Conservation (phyloP, 37 sponge, comb jelly and placozoan genomes). For the Chondrilla cf. caribensis region DNA sequence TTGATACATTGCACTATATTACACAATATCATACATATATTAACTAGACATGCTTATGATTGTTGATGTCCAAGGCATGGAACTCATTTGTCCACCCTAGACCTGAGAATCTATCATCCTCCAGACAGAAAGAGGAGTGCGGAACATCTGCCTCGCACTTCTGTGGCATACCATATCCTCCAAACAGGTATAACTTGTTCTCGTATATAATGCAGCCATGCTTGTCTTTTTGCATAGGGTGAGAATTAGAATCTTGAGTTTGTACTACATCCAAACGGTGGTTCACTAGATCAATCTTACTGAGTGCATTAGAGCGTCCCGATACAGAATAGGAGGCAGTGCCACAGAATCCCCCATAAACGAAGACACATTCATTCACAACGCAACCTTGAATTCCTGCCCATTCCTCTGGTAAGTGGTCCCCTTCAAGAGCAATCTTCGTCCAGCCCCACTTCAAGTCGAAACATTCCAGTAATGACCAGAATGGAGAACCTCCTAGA, state of each 20-base stretch:
- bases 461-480: too few species aligned
- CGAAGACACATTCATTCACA: neutral
- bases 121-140: too few species aligned
- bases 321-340: constrained; percentile 68
- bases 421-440: neutral
- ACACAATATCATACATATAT: too few species aligned
- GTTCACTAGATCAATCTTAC: neutral
- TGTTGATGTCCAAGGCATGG: constrained; percentile 35
- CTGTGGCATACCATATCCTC: constrained; percentile 54
- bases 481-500: neutral
- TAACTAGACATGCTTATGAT: constrained; percentile 14
- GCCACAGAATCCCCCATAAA: constrained; percentile 1
- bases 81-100: constrained; percentile 73
- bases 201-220: constrained; percentile 14
- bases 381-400: constrained; percentile 3
- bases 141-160: too few species aligned
- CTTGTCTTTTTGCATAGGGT: constrained; percentile 16
- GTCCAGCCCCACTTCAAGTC: neutral
- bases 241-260: neutral
- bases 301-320: neutral
- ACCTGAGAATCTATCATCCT: too few species aligned
- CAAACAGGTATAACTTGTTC: constrained; percentile 50
- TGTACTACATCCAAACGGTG: neutral
- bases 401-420: neutral
- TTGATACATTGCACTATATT: too few species aligned